Base-by-base conservation (phyloP, 2,113 vertebrate genomes). In the Archilochus colubris region DNA sequence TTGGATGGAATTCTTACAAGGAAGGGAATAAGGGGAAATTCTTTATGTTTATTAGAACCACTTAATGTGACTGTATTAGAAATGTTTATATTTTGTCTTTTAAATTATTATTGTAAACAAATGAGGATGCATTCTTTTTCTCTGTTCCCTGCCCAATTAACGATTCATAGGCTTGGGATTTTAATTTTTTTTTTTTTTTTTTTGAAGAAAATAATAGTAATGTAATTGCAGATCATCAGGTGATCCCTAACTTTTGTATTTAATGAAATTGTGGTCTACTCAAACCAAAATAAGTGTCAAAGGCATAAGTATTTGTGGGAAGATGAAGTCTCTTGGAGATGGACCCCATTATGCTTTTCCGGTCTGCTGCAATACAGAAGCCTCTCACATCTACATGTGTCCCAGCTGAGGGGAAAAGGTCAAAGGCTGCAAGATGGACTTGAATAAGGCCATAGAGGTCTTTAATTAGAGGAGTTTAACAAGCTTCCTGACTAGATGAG, bases 391-490 rank as follows among this genome's bases (percentile, higher is more conserved):
- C 64, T 82, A 2, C 46, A 50, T 25, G 28, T 79, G 72, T 77
- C 75, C 55, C 67, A 83, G 75, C 28, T 67, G 46, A 94, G 79
- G 67, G 48, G 55, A 90, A 74, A 93, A 86, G 36, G 86, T 88
- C 86, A 80, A 82, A 70, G 75, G 55, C 82, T 90, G 22, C 0
- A 0, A 82, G 72, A 64, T 12, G 6, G 48, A 55, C 68, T 91
- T 83, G 63, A 95, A 90, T 86, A 83, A 92, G 28, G 51, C 55
- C 53, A 46, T 31, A 61, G 55, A 92, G 53, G 31, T 62, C 91
- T 96, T 94, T 93, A 90, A 90, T 90, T 82, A 94, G 80, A 67
- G 31, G 68, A 77, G 86, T 93, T 94, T 94, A 91, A 93, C 79
- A 77, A 91, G 86, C 79, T 90, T 90, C 64, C 76, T 68, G 81